phyloP scores from a whole-genome alignment of 2,797 vertebrate species.

The Glyptemys insculpta region DNA sequence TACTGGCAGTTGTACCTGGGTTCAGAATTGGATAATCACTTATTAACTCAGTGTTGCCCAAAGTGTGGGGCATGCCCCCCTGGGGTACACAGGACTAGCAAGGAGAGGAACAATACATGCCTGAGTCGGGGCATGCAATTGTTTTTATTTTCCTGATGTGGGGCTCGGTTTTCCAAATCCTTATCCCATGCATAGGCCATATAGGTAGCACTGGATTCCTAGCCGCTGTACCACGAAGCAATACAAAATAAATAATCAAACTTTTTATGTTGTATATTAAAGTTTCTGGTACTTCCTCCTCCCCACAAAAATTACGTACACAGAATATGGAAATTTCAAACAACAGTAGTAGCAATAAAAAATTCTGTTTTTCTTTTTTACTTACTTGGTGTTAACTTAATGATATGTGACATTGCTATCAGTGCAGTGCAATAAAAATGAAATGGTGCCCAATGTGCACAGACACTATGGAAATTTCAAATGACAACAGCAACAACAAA shows the following conservation, averaged over 20 bases:
- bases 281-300: neutral
- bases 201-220: neutral
- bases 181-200: neutral
- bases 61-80: neutral
- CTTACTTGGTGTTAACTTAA: slow-evolving; percentile 71
- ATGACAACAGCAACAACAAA: slow-evolving; percentile 73
- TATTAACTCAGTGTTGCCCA: fast-evolving
- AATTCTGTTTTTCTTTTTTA: slow-evolving; percentile 29
- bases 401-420: slow-evolving; percentile 74
- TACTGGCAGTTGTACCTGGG: fast-evolving
- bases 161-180: neutral
- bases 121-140: neutral
- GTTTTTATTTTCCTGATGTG: neutral
- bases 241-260: neutral
- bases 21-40: neutral
- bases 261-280: neutral
- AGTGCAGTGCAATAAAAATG: slow-evolving; percentile 71
- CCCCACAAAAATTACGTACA: slow-evolving; percentile 27
- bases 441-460: slow-evolving; percentile 69
- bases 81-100: neutral
- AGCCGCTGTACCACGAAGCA: neutral
- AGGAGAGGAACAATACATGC: neutral
- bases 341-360: neutral
- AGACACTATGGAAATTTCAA: slow-evolving; percentile 76
- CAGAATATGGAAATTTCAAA: slow-evolving; percentile 40